phyloP scores from a whole-genome alignment of 2,797 vertebrate species.

The Parauchenoglanis ngamensis region DNA sequence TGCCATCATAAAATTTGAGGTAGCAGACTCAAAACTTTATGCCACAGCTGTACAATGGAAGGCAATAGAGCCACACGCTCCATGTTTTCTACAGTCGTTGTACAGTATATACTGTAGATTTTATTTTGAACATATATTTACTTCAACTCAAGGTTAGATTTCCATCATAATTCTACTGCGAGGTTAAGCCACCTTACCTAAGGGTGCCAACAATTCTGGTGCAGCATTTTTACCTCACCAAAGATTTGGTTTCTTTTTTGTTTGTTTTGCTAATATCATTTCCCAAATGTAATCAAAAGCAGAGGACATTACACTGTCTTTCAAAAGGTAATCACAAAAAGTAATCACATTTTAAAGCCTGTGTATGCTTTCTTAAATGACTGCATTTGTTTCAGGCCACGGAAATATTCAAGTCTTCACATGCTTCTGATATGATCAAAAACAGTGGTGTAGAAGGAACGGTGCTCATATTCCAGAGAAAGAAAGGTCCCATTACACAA shows the following conservation, averaged over 20 bases:
- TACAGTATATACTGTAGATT: too few relatives aligned
- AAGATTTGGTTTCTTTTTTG: too few relatives aligned
- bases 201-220: background rate
- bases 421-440: constrained; percentile 18
- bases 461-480: background rate
- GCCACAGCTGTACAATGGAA: too few relatives aligned
- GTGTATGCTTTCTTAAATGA: background rate
- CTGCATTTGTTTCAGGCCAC: background rate
- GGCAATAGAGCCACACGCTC: too few relatives aligned
- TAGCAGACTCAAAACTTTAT: too few relatives aligned
- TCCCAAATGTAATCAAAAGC: background rate
- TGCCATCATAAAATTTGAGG: too few relatives aligned
- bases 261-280: background rate
- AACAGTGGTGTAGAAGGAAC: constrained; percentile 16
- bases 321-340: background rate
- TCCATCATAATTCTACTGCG: background rate
- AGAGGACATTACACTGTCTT: background rate
- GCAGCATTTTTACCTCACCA: background rate
- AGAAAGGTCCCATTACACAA: constrained; percentile 32
- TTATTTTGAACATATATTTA: background rate
- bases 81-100: too few relatives aligned
- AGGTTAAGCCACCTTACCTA: too few relatives aligned
- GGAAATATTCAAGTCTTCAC: background rate
- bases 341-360: background rate
- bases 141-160: background rate